Percentiles rank a stretch among this genome's conserved stretches.
Conservation (phyloP, 2,113 vertebrate species). For the Myocastor coypus region DNA sequence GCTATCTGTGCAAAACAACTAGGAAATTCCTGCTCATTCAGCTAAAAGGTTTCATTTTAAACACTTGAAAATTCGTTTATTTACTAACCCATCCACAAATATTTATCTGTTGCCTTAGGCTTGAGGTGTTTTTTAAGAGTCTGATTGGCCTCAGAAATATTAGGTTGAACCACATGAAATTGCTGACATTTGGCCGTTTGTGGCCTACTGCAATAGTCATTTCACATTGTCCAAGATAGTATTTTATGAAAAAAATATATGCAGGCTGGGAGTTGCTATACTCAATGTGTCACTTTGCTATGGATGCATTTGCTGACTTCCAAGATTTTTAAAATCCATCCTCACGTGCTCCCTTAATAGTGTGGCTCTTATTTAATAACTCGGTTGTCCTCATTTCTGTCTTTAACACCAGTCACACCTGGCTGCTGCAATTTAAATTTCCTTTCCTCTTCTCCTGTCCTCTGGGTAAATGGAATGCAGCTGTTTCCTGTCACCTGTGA, state of each 20-base stretch:
- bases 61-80: conserved; percentile 49
- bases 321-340: background rate
- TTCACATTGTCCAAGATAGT: background rate
- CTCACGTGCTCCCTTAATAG: background rate
- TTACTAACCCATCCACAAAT: background rate
- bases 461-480: conserved; percentile 65
- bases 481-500: conserved; percentile 70
- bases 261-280: background rate
- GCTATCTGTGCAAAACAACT: background rate
- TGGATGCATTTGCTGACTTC: background rate
- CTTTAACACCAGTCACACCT: conserved; percentile 55
- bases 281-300: background rate
- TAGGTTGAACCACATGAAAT: background rate
- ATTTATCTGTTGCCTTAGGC: background rate
- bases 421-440: conserved; percentile 57
- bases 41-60: conserved; percentile 15
- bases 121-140: background rate
- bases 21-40: background rate
- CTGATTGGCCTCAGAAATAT: conserved; percentile 1
- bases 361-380: background rate
- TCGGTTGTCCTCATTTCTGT: conserved; percentile 28
- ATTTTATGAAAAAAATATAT: background rate
- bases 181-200: background rate
- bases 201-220: background rate
- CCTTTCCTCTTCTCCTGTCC: conserved; percentile 27